Evolutionary conservation across 2,888 invertebrate genomes (phyloP), one percentile per base, ranked within the genome.

Genomic region (Eumacrocentrus americanus): DNA sequence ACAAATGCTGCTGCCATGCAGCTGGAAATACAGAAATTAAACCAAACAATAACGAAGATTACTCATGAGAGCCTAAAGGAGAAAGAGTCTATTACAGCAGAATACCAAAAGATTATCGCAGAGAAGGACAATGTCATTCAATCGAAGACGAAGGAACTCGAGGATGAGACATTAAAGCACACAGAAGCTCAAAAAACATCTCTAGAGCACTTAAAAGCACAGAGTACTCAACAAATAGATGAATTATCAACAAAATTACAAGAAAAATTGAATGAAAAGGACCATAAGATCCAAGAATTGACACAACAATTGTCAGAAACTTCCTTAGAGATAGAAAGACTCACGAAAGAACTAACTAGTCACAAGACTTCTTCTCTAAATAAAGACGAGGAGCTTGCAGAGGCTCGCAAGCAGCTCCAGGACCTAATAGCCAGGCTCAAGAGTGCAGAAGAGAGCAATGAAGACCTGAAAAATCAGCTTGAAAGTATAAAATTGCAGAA

Each of bases 371-470:
- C 67, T 9, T 75, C 82, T 16, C 81, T 83, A 66, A 77, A 77
- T 59, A 79, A 83, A 54, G 77, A 85, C 6, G 78, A 80, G 57
- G 82, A 84, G 71, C 67, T 84, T 51, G 81, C 80, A 29, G 82
- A 81, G 72, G 73, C 70, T 44, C 81, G 82, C 18, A 60, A 67
- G 40, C 70, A 70, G 51, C 54, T 77, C 9, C 71, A 75, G 71
- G 75, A 76, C 12, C 9, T 42, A 56, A 61, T 14, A 16, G 22
- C 6, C 1, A 35, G 40, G 34, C 60, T 40, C 25, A 58, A 42
- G 4, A 63, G 88, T 88, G 77, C 77, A 84, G 20, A 83, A 82
- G 65, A 82, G 85, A 16, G 85, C 86, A 69, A 78, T 84, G 5
- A 82, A 83, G 62, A 82, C 84, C 77, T 83, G 56, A 79, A 82